These are phyloP conservation scores for Temnothorax unifasciatus DNA, from an alignment of 2,888 invertebrate species.

Conservation along the genomic window DNA sequence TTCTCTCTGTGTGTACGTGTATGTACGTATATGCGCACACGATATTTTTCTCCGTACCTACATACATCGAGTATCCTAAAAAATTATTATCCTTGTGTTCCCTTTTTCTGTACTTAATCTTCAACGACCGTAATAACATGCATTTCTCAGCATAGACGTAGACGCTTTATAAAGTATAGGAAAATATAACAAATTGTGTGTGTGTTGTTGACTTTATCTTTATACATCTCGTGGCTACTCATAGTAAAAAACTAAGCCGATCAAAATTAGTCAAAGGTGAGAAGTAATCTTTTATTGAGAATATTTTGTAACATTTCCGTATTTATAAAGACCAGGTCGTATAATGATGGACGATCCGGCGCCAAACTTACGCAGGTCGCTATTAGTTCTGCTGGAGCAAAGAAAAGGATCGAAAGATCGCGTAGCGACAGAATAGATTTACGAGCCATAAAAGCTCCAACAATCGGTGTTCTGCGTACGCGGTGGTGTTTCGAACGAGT, in stretches of 20 bases:
- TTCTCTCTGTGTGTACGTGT: not conserved
- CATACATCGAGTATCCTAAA: not conserved
- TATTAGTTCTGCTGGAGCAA: conserved; percentile 25
- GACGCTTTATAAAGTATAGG: not conserved
- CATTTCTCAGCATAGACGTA: not conserved
- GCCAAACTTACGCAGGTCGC: conserved; percentile 17
- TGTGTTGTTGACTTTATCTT: not conserved
- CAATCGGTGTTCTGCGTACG: conserved; percentile 6
- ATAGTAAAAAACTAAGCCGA: not conserved
- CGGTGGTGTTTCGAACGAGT: conserved; percentile 5
- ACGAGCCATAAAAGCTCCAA: conserved; percentile 36
- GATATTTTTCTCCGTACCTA: not conserved
- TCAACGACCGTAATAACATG: not conserved
- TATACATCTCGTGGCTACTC: not conserved
- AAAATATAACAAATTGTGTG: not conserved
- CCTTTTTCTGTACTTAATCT: not conserved
- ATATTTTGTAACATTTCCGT: not conserved
- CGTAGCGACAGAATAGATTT: conserved; percentile 47
- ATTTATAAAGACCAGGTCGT: not conserved
- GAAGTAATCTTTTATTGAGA: conserved; percentile 13
- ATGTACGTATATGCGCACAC: too few relatives aligned
- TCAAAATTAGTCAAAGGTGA: not conserved
- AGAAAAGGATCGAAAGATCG: conserved; percentile 42
- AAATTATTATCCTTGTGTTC: not conserved
- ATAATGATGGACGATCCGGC: not conserved